phyloP scores from a whole-genome alignment of 2,888 invertebrate species.

The Lingula anatina region DNA sequence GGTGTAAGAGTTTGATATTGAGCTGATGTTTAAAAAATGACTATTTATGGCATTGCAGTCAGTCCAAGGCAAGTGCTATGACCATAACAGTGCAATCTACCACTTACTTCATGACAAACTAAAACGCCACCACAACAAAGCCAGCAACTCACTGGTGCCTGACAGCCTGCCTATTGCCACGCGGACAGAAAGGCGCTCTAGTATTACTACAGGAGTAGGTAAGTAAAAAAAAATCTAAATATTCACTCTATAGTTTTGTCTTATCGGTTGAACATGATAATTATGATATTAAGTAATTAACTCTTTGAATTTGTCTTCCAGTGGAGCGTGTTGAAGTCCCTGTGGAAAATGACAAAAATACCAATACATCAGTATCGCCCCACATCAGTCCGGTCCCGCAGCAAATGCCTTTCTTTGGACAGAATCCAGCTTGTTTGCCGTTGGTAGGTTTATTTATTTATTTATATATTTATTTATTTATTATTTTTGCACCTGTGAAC shows the following conservation, averaged over 20 bases:
- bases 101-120: conserved; percentile 73
- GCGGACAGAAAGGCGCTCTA: conserved; percentile 52
- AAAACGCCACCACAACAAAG: conserved; percentile 43
- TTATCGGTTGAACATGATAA: too few relatives aligned
- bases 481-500: too few relatives aligned
- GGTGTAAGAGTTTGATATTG: too few relatives aligned
- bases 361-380: conserved; percentile 13
- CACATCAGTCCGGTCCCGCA: too few relatives aligned
- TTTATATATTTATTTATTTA: too few relatives aligned
- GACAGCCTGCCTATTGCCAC: conserved; percentile 41
- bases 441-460: too few relatives aligned
- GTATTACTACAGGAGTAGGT: conserved; percentile 56
- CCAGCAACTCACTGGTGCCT: conserved; percentile 14
- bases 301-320: conserved; percentile 20
- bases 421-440: too few relatives aligned
- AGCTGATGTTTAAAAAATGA: too few relatives aligned
- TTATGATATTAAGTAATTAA: too few relatives aligned
- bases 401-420: too few relatives aligned
- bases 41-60: too few relatives aligned
- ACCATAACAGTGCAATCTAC: conserved; percentile 91
- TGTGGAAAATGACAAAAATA: conserved; percentile 24
- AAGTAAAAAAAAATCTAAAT: conserved; percentile 11
- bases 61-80: conserved; percentile 77
- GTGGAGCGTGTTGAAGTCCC: conserved; percentile 46
- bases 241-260: conserved; percentile 6